A percentile compares a stretch with the other conserved stretches of the same genome.
Evolutionary conservation across 2,888 invertebrate genomes (phyloP).

Genomic region (Epinotia ramella): DNA sequence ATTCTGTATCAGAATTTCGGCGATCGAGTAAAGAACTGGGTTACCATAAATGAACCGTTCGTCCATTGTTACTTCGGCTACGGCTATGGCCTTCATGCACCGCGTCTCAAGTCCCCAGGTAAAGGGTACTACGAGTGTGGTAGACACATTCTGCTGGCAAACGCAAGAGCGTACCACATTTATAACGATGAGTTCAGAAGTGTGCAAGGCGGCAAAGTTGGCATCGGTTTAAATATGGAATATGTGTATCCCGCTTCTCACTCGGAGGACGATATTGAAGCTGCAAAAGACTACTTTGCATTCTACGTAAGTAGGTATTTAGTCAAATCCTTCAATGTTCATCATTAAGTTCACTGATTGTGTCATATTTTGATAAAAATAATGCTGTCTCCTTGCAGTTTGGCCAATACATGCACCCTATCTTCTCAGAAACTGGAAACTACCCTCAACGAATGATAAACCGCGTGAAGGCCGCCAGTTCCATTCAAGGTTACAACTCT

Average conservation of each 20-base stretch:
- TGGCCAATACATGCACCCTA: slow-evolving; percentile 35
- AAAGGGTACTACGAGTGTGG: slow-evolving; percentile 30
- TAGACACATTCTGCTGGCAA: slow-evolving; percentile 52
- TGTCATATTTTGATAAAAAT: too few species aligned
- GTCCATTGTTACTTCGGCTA: slow-evolving; percentile 62
- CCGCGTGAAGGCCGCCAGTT: slow-evolving; percentile 36
- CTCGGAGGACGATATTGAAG: slow-evolving; percentile 36
- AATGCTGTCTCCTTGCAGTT: slow-evolving; percentile 14
- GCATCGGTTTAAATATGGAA: slow-evolving; percentile 11
- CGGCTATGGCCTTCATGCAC: slow-evolving; percentile 49
- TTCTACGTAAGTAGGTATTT: slow-evolving; percentile 47
- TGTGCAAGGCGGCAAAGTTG: slow-evolving; percentile 23
- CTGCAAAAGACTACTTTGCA: slow-evolving; percentile 44
- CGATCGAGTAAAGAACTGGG: slow-evolving; percentile 85
- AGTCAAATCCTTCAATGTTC: too few species aligned
- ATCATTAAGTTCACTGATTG: too few species aligned
- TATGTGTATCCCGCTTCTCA: slow-evolving; percentile 18
- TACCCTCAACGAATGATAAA: slow-evolving; percentile 42
- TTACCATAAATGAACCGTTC: slow-evolving; percentile 87
- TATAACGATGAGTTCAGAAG: slow-evolving; percentile 54
- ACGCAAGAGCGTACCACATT: slow-evolving; percentile 67
- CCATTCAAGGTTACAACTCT: slow-evolving; percentile 35
- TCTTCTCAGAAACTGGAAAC: slow-evolving; percentile 44
- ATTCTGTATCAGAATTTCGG: slow-evolving; percentile 78
- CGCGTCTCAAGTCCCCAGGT: slow-evolving; percentile 1